A percentile compares a stretch with the other conserved stretches of the same genome.
Evolutionary conservation across 92 coral and sea anemone species (phyloP).

Genomic region (Porites rus): DNA sequence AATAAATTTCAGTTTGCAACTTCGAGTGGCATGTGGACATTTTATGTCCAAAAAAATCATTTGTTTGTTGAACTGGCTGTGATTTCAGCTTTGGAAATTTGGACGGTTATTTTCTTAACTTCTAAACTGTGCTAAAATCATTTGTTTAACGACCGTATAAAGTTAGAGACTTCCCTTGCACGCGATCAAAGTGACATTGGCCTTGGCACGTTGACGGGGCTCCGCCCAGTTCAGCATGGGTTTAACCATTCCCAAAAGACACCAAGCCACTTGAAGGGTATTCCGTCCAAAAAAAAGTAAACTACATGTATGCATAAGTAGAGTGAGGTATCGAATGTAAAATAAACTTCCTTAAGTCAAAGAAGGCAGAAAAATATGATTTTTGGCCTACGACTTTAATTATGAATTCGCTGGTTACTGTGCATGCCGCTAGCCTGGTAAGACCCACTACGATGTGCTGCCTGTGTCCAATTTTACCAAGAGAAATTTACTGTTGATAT

Average conservation of each 20-base stretch:
- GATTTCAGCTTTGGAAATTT: neutral
- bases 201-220: slow-evolving; percentile 14
- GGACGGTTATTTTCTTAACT: slow-evolving; percentile 1
- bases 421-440: no score
- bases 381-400: no score
- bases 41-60: neutral
- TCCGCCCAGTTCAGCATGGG: slow-evolving; percentile 20
- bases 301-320: neutral
- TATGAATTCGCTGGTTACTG: no score
- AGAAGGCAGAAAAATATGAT: no score
- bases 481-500: no score
- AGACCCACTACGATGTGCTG: no score
- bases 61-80: slow-evolving; percentile 11
- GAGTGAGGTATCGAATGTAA: neutral
- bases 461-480: no score
- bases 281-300: neutral
- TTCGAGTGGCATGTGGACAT: neutral
- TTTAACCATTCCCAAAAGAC: neutral
- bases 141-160: neutral
- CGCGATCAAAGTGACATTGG: slow-evolving; percentile 30
- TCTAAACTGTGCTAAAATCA: neutral
- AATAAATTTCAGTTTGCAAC: no score
- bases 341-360: neutral
- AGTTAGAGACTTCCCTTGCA: neutral
- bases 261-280: neutral